Evolutionary conservation across 2,888 invertebrate genomes (phyloP).

Genomic region (Xestoiulus laeticollis): DNA sequence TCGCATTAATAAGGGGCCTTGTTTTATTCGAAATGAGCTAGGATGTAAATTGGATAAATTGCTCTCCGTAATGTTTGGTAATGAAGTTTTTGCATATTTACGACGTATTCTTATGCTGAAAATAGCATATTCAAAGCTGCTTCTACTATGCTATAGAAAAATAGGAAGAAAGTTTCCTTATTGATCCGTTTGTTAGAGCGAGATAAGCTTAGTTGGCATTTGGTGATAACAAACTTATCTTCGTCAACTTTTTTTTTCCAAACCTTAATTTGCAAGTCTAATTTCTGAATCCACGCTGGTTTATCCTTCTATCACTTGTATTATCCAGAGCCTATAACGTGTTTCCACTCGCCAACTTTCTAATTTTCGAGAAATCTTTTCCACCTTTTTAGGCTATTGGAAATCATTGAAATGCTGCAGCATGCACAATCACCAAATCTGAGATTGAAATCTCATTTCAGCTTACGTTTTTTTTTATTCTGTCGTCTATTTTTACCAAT

Average conservation of each 20-base stretch:
- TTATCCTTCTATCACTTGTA: not conserved
- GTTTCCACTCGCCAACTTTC: not conserved
- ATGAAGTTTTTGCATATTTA: not conserved
- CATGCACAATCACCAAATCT: slow-evolving; percentile 23
- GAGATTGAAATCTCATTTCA: slow-evolving; percentile 13
- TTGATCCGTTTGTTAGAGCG: slow-evolving; percentile 32
- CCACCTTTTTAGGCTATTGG: not conserved
- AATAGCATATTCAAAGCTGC: not conserved
- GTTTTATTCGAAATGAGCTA: not conserved
- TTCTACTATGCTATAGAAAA: not conserved
- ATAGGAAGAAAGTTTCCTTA: not conserved
- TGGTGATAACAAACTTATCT: slow-evolving; percentile 36
- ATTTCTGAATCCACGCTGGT: slow-evolving; percentile 12
- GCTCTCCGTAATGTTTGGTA: slow-evolving; percentile 6
- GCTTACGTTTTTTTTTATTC: not conserved
- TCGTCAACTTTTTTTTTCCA: slow-evolving; percentile 34
- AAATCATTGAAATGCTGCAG: slow-evolving; percentile 7
- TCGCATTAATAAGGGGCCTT: not conserved
- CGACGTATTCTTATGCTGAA: not conserved
- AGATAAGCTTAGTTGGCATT: slow-evolving; percentile 36
- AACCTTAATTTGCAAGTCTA: slow-evolving; percentile 32
- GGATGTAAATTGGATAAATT: slow-evolving; percentile 6
- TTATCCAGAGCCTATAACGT: not conserved
- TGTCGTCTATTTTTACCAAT: not conserved
- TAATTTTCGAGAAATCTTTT: not conserved